A percentile compares a stretch with the other conserved stretches of the same genome.
Conservation (phyloP, 2,797 vertebrate species). For the Leptodactylus fallax region DNA sequence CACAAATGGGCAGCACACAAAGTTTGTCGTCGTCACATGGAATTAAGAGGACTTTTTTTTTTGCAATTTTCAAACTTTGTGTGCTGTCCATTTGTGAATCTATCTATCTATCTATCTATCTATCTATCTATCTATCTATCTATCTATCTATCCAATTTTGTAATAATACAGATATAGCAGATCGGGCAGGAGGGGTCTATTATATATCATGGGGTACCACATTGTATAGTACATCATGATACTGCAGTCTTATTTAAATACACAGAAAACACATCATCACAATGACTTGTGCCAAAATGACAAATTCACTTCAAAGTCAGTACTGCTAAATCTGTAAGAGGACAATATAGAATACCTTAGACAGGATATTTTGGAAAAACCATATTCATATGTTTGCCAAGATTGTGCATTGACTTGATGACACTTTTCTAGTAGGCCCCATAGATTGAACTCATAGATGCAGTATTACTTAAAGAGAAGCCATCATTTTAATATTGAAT, state of each 20-base stretch:
- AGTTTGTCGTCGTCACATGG: too few relatives aligned
- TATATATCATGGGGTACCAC: background rate
- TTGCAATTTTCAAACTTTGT: too few relatives aligned
- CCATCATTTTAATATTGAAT: background rate
- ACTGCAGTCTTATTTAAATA: background rate
- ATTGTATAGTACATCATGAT: background rate
- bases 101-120: constrained; percentile 5
- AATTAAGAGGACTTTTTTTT: too few relatives aligned
- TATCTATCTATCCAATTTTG: background rate
- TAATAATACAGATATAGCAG: background rate
- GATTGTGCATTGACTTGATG: background rate
- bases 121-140: constrained; percentile 23
- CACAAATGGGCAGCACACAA: too few relatives aligned
- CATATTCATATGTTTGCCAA: background rate
- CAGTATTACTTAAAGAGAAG: background rate
- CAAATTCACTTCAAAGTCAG: background rate
- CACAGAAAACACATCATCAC: background rate
- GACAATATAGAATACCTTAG: background rate
- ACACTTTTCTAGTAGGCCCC: background rate
- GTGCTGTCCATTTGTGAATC: background rate
- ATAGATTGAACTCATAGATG: background rate
- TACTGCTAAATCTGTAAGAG: background rate
- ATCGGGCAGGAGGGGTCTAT: background rate
- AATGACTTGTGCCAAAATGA: background rate
- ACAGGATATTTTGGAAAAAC: background rate